A percentile compares a stretch with the other conserved stretches of the same genome.
These are phyloP conservation scores for Hirudo medicinalis DNA, from an alignment of 1,140 invertebrate species.

Conservation along the genomic window DNA sequence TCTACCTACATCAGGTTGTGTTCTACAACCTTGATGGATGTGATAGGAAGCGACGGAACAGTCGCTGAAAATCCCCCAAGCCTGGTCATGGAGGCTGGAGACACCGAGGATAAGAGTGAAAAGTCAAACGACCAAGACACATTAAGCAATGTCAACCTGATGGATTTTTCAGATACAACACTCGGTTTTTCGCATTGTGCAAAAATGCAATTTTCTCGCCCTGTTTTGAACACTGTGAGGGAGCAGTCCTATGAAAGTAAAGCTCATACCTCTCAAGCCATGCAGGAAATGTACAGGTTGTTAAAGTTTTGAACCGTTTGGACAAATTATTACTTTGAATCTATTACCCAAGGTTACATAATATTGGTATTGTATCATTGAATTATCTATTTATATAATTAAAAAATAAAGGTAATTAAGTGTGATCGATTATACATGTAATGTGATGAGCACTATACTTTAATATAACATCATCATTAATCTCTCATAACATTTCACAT, in stretches of 20 bases:
- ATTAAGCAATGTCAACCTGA: slow-evolving; percentile 5
- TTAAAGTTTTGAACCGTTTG: neutral
- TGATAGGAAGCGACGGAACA: no score
- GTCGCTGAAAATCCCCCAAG: no score
- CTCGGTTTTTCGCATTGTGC: neutral
- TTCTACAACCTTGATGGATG: no score
- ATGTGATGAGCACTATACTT: neutral
- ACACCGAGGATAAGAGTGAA: no score
- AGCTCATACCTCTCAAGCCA: slow-evolving; percentile 11
- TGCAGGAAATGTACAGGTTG: slow-evolving; percentile 22
- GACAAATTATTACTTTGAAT: no score
- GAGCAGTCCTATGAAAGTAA: slow-evolving; percentile 18
- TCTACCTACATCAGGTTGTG: no score
- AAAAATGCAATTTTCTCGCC: slow-evolving; percentile 5
- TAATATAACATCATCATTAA: neutral
- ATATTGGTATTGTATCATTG: neutral
- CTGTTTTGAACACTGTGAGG: slow-evolving; percentile 14
- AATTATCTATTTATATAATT: no score
- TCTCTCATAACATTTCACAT: neutral
- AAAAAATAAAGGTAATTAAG: neutral
- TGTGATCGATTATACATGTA: neutral
- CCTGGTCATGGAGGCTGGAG: no score
- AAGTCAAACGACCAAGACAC: no score
- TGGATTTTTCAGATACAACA: slow-evolving; percentile 19
- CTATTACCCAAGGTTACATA: neutral